Evolutionary conservation across 2,113 vertebrate genomes (phyloP), one percentile per base, ranked within the genome.

Genomic region (Menura novaehollandiae): DNA sequence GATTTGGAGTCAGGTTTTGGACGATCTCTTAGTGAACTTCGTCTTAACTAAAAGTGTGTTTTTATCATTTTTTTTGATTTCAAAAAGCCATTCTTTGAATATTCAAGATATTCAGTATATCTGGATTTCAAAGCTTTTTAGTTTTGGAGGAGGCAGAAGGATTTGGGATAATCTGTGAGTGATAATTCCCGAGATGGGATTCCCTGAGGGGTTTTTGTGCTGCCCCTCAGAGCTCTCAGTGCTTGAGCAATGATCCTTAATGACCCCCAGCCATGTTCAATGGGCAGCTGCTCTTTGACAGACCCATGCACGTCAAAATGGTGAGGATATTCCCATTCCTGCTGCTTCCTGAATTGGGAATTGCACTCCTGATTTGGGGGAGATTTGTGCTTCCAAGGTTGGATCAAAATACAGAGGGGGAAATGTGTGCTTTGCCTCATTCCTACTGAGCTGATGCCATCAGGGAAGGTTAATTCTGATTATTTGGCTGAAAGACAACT

Each of bases 251-350:
- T 10, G n/a, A 41, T 95, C 98, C 98, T 99, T 98, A 98, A 98
- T 78, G 2, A 55, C 51, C 19, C 27, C 33, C 90, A 99, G 99
- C 99, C 2, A 99, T 99, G 99, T 99, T 99, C 89, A 99, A 99
- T 47, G 99, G 99, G 21, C 99, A 99, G 81, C 98, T 99, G 96
- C 97, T 99, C 7, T 99, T 99, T 95, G 99, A 99, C 96, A 98
- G 99, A 89, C 98, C 99, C 19, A 99, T 99, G 99, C 99, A 99
- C 0, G 99, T 99, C 33, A 99, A 99, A 98, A 98, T 99, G 99
- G 99, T 99, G 97, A 97, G 99, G 97, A 19, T 1, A 2, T 15
- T 27, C 58, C n/a, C 7, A 4, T 43, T 44, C 17, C 44, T 43
- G 1, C 33, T 73, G 37, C 26, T 11, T 44, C 72, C 49, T 26